phyloP scores from a whole-genome alignment of 2,113 vertebrate genomes.

The Oreochromis tanganicae region DNA sequence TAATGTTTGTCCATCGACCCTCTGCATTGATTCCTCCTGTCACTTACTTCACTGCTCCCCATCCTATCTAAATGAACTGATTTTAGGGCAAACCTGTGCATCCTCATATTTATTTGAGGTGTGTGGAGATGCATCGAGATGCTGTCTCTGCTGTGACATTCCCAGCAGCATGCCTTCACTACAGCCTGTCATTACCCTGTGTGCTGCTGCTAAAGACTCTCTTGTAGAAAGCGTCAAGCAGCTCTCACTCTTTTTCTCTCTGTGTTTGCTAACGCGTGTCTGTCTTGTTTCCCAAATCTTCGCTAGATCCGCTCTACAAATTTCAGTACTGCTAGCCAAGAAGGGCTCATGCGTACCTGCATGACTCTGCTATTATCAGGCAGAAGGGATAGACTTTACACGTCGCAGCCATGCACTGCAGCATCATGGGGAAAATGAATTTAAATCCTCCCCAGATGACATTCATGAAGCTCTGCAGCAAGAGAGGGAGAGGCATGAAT shows the following conservation, averaged over 20 bases:
- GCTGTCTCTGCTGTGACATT: slow-evolving; percentile 27
- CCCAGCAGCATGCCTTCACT: slow-evolving; percentile 1
- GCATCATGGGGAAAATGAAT: slow-evolving; percentile 14
- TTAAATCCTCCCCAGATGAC: slow-evolving; percentile 8
- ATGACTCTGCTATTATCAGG: neutral
- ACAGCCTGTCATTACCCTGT: slow-evolving; percentile 41
- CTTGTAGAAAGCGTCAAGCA: neutral
- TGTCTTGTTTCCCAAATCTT: neutral
- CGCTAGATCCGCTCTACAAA: neutral
- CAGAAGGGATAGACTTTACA: neutral
- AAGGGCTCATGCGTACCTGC: neutral
- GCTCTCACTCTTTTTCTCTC: neutral
- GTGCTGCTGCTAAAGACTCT: slow-evolving; percentile 14
- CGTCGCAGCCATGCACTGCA: neutral
- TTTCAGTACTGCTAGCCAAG: neutral
- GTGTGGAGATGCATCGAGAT: neutral
- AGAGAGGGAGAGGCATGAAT: neutral
- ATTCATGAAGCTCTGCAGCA: neutral
- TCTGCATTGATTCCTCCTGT: slow-evolving; percentile 46
- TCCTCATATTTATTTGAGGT: neutral
- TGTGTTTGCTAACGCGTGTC: neutral
- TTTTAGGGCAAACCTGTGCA: slow-evolving; percentile 11
- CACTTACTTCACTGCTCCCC: slow-evolving; percentile 28
- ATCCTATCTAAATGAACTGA: neutral
- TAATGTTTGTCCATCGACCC: slow-evolving; percentile 57